Percentiles rank a stretch among this genome's conserved stretches.
Conservation (phyloP, 2,113 vertebrate genomes). For the Brachirus orientalis region DNA sequence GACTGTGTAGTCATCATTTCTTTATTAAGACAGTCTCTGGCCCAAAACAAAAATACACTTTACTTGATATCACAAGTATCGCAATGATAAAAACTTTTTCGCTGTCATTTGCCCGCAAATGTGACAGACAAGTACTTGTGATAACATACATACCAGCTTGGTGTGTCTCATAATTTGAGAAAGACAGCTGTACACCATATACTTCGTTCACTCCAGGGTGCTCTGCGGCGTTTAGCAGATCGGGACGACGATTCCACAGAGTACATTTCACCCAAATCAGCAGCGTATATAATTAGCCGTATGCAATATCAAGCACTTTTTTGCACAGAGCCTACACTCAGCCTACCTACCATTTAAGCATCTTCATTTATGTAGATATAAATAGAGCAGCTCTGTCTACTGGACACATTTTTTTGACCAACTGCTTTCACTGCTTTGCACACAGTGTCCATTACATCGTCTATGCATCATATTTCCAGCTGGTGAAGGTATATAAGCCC, state of each 20-base stretch:
- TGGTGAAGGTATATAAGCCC: slow-evolving; percentile 80
- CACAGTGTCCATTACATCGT: slow-evolving; percentile 82
- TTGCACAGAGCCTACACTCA: slow-evolving; percentile 69
- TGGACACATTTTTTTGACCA: slow-evolving; percentile 81
- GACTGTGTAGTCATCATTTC: no score
- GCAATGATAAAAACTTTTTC: no score
- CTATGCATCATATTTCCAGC: slow-evolving; percentile 81
- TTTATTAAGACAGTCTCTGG: no score
- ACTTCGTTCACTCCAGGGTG: slow-evolving; percentile 18
- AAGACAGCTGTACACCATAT: not conserved
- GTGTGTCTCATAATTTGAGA: not conserved
- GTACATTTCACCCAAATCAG: slow-evolving; percentile 77
- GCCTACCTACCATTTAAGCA: slow-evolving; percentile 84
- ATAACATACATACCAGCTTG: not conserved
- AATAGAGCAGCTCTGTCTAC: slow-evolving; percentile 85
- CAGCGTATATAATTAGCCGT: slow-evolving; percentile 83
- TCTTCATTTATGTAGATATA: slow-evolving; percentile 86
- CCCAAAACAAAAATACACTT: no score
- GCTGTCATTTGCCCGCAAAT: no score
- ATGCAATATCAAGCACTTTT: slow-evolving; percentile 84
- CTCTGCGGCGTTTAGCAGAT: slow-evolving; percentile 37
- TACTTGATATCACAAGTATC: no score
- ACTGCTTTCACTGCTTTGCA: slow-evolving; percentile 70
- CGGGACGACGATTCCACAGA: slow-evolving; percentile 39
- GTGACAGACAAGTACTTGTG: not conserved